Evolutionary conservation across 2,888 invertebrate species (phyloP).

Genomic region (Osmoderma eremita): DNA sequence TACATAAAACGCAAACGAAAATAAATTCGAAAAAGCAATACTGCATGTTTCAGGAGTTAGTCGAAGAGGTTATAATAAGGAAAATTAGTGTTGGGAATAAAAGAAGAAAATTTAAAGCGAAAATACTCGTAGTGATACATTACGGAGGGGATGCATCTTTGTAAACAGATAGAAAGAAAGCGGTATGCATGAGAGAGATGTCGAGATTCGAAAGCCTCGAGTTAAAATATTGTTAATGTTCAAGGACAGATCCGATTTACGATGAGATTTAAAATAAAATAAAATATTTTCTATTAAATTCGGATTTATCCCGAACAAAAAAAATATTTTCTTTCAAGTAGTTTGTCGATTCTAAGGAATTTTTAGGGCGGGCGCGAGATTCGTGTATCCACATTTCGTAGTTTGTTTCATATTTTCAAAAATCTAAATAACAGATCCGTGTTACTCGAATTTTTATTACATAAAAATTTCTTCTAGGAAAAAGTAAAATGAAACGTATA

Average conservation of each 20-base stretch:
- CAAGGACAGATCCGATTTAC: slow-evolving; percentile 16
- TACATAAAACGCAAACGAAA: slow-evolving; percentile 46
- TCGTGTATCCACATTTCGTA: slow-evolving; percentile 23
- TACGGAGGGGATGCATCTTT: slow-evolving; percentile 56
- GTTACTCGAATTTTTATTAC: slow-evolving; percentile 30
- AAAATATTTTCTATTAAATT: slow-evolving; percentile 4
- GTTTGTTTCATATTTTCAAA: slow-evolving; percentile 18
- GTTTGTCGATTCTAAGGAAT: slow-evolving; percentile 2
- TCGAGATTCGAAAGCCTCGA: slow-evolving; percentile 43
- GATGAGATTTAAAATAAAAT: not conserved
- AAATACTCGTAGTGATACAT: not conserved
- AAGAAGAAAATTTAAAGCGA: slow-evolving; percentile 29
- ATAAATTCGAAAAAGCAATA: slow-evolving; percentile 3
- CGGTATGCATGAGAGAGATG: slow-evolving; percentile 56
- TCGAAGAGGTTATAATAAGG: not conserved
- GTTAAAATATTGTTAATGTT: slow-evolving; percentile 1
- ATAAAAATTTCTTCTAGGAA: slow-evolving; percentile 48
- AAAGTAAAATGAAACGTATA: slow-evolving; percentile 52
- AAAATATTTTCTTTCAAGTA: slow-evolving; percentile 1
- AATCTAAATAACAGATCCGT: slow-evolving; percentile 32
- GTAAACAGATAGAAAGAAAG: slow-evolving; percentile 51
- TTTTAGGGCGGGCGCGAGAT: slow-evolving; percentile 32
- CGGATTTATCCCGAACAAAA: slow-evolving; percentile 30
- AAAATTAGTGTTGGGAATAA: slow-evolving; percentile 32
- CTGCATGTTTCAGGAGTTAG: too few relatives aligned